These are phyloP conservation scores for Thaumatotibia leucotreta DNA, from an alignment of 1,140 invertebrate genomes.

Conservation along the genomic window DNA sequence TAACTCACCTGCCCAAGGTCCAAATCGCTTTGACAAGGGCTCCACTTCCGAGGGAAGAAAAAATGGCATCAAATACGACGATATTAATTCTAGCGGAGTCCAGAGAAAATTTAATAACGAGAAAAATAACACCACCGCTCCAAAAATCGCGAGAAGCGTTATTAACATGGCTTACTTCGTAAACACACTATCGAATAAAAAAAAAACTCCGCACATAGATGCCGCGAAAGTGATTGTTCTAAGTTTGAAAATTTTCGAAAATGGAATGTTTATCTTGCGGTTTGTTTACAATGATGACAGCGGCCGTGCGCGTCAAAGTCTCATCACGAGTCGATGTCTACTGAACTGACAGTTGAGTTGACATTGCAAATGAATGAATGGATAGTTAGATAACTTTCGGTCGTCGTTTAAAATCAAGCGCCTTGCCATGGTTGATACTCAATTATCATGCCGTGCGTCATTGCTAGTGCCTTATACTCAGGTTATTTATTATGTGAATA, in stretches of 20 bases:
- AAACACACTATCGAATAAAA: conserved; percentile 6
- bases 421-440: background rate
- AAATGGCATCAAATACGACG: conserved; percentile 75
- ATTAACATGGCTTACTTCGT: conserved; percentile 32
- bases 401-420: background rate
- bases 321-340: background rate
- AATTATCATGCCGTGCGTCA: background rate
- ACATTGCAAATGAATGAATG: background rate
- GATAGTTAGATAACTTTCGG: background rate
- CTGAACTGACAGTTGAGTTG: background rate
- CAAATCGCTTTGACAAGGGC: conserved; percentile 74
- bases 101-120: conserved; percentile 72
- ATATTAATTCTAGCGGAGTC: conserved; percentile 69
- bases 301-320: background rate
- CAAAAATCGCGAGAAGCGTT: conserved; percentile 56
- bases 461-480: too few species aligned
- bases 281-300: background rate
- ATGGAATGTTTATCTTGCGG: background rate
- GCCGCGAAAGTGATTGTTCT: background rate
- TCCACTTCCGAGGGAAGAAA: conserved; percentile 76
- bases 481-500: too few species aligned
- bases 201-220: background rate
- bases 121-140: conserved; percentile 54
- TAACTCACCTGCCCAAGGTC: conserved; percentile 77
- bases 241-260: background rate